These are phyloP conservation scores for fruit fly (Drosophila melanogaster) DNA, from an alignment of 1,140 invertebrate genomes.

Conservation along the genomic window Release_6_plus_ISO1_MT NC_004354.4:173001-173500, in stretches of 20 bases:
- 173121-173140: constrained; percentile 41
- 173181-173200: constrained; percentile 1
- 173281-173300: constrained; percentile 78
- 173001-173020: background rate
- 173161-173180: constrained; percentile 27
- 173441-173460: constrained; percentile 57
- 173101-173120: constrained; percentile 30
- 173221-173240: constrained; percentile 56
- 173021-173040: constrained; percentile 25
- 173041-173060: constrained; percentile 78
- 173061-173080: constrained; percentile 80
- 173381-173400: constrained; percentile 49
- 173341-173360: constrained; percentile 41
- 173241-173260: constrained; percentile 4
- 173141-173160: constrained; percentile 60
- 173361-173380: background rate
- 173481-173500: constrained; percentile 14
- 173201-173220: constrained; percentile 62
- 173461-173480: constrained; percentile 22
- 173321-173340: constrained; percentile 62
- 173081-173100: constrained; percentile 52
- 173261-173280: constrained; percentile 65
- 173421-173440: constrained; percentile 69
- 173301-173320: constrained; percentile 65
- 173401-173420: constrained; percentile 76